phyloP scores from a whole-genome alignment of 2,797 vertebrate genomes.

The Chloroceryle amazona region DNA sequence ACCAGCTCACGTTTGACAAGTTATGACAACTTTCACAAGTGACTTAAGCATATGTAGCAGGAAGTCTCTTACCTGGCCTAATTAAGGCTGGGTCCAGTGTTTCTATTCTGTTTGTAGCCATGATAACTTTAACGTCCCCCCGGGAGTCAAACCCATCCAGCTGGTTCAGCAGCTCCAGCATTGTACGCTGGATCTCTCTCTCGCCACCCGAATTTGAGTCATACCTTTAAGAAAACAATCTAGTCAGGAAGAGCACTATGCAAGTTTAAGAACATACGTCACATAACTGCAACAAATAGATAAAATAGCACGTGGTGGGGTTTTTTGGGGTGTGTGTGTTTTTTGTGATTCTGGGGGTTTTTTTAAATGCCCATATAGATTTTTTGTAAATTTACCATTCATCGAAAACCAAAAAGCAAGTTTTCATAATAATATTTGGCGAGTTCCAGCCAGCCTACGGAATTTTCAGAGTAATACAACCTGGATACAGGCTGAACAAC shows the following conservation, averaged over 20 bases:
- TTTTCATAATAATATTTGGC: background rate
- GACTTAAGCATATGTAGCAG: background rate
- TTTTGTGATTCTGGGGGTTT: too few species aligned
- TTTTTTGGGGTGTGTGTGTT: too few species aligned
- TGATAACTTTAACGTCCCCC: conserved; percentile 98
- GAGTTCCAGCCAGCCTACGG: background rate
- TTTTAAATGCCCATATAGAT: fast-evolving
- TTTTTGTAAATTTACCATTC: background rate
- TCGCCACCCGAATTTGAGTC: conserved; percentile 98
- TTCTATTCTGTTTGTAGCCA: conserved; percentile 98
- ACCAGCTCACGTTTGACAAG: background rate
- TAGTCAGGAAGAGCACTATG: background rate
- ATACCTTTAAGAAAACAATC: conserved; percentile 82
- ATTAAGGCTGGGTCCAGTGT: conserved; percentile 97
- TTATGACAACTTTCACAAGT: background rate
- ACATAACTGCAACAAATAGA: background rate
- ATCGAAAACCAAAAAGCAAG: background rate
- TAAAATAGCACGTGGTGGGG: background rate
- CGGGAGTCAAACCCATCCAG: conserved; percentile 96
- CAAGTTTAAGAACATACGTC: background rate
- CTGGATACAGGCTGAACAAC: background rate
- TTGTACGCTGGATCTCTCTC: conserved; percentile 96
- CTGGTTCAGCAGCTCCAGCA: conserved; percentile 97
- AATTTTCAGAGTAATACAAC: background rate
- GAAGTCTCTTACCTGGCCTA: conserved; percentile 88